Percentiles rank a stretch among this genome's conserved stretches.
These are phyloP conservation scores for Polydesmus complanatus DNA, from an alignment of 2,888 invertebrate genomes.

Conservation along the genomic window DNA sequence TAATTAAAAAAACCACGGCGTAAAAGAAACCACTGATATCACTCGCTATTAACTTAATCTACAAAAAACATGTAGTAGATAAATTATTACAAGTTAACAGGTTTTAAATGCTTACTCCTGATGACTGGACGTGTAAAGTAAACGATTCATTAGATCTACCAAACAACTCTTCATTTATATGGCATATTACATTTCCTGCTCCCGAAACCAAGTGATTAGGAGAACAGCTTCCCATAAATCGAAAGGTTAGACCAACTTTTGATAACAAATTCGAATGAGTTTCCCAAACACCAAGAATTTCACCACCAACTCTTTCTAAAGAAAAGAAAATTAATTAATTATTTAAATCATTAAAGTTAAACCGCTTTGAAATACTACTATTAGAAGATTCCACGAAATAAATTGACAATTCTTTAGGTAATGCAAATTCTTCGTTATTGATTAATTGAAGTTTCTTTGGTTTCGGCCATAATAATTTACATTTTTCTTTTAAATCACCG, in stretches of 20 bases:
- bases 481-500: neutral
- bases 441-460: neutral
- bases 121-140: neutral
- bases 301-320: neutral
- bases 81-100: no score
- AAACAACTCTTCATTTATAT: neutral
- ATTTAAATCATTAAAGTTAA: no score
- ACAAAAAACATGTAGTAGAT: no score
- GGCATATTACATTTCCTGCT: neutral
- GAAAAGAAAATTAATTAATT: neutral
- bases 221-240: neutral
- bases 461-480: neutral
- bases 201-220: neutral
- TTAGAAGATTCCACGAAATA: neutral
- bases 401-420: neutral
- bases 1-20: neutral
- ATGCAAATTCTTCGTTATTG: neutral
- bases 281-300: neutral
- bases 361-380: no score
- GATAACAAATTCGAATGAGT: neutral
- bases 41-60: neutral
- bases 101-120: neutral
- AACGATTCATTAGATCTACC: neutral
- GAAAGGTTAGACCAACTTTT: neutral
- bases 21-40: neutral